Evolutionary conservation across 1,140 invertebrate genomes (phyloP).

Genomic region (Zaprionus tsacasi): DNA sequence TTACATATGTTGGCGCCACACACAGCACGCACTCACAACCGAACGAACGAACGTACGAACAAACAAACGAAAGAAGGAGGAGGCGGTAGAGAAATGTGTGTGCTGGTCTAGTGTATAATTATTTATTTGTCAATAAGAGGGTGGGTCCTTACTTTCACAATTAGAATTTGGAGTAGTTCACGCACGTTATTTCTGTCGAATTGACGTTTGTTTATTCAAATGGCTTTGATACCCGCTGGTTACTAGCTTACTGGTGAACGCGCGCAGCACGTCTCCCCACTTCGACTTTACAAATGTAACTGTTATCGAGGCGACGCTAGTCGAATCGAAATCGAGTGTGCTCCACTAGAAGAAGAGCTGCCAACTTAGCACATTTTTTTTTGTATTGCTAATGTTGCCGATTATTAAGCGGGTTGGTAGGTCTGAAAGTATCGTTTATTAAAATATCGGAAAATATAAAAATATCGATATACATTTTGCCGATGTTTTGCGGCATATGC

Average conservation of each 20-base stretch:
- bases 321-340: conserved; percentile 8
- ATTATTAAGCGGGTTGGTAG: not conserved
- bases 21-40: conserved; percentile 3
- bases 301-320: conserved; percentile 17
- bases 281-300: conserved; percentile 36
- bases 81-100: conserved; percentile 11
- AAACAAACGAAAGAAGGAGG: not conserved
- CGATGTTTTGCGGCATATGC: not conserved
- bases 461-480: conserved; percentile 10
- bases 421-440: not conserved
- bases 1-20: conserved; percentile 74
- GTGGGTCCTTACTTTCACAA: conserved; percentile 24
- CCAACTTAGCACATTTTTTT: conserved; percentile 10
- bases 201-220: conserved; percentile 44
- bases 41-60: not conserved
- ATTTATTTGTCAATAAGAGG: conserved; percentile 62
- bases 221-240: conserved; percentile 15
- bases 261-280: not conserved
- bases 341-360: not conserved
- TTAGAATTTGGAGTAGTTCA: conserved; percentile 32
- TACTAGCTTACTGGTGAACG: not conserved
- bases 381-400: not conserved
- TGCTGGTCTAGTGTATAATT: conserved; percentile 63
- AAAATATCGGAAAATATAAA: not conserved
- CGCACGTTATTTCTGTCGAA: not conserved